Base-by-base conservation (phyloP, 2,113 vertebrate genomes). In the Helogale parvula region DNA sequence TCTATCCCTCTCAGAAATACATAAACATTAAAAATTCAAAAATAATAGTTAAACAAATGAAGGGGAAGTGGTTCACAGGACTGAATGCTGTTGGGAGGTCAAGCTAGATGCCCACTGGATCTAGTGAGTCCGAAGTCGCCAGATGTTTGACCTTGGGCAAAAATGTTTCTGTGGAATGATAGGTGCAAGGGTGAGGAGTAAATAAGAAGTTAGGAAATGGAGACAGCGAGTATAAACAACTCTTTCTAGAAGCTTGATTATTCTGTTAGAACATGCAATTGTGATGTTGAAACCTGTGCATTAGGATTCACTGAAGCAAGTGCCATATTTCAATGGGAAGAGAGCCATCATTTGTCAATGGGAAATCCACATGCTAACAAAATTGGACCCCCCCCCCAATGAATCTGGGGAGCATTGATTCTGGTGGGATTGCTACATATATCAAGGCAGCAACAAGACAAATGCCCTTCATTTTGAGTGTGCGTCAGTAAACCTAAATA, bases 241-340 rank as follows among this genome's bases (percentile, higher is more conserved):
- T 77, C 92, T 88, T 84, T 92, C 71, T 77, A 54, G 90, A 94
- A 90, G 69, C 65, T 90, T 92, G 41, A 47, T 63, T 65, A 68
- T 90, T 80, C 65, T 89, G 15, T 86, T 57, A 74, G 68, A 86
- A 33, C 41, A 47, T 15, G 77, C 10, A 35, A 54, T 54, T 63
- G 74, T 95, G 83, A 93, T 7, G 38, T 15, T 54, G 90, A 86
- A 77, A 50, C 33, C 80, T 95, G 35, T 63, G 31, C 66, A 29
- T 93, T 80, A 71, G 57, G 65, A 90, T 94, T 96, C 74, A 71
- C 74, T 6, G 35, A 69, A 92, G n/a, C n/a, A 35, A 97, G 52
- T 41, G 66, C 72, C 66, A 29, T 89, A 86, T 88, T 94, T 97
- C 93, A 94, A 10, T 54, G 21, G 65, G 66, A 84, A 94, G 63